phyloP scores from a whole-genome alignment of 2,113 vertebrate species.

The Aphelocoma coerulescens region DNA sequence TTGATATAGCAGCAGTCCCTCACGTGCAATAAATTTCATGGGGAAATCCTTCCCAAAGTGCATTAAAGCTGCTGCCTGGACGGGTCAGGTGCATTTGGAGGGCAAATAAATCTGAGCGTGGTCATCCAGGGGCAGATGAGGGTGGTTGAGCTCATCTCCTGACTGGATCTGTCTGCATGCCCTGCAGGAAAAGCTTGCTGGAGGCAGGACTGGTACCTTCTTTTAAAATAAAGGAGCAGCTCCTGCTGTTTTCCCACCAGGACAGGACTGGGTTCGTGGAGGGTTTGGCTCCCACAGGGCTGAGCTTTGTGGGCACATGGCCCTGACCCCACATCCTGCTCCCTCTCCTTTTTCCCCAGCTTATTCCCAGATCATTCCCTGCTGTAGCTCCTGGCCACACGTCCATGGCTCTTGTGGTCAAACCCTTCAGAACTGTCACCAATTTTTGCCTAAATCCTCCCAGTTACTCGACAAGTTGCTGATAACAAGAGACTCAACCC shows the following conservation, averaged over 20 bases:
- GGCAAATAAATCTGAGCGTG: background rate
- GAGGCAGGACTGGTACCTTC: background rate
- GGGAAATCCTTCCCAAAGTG: background rate
- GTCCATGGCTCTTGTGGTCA: background rate
- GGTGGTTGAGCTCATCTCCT: background rate
- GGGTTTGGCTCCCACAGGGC: background rate
- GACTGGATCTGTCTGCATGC: accelerated
- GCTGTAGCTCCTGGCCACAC: background rate
- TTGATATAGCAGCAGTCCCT: background rate
- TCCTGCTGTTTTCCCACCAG: background rate
- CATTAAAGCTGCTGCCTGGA: background rate
- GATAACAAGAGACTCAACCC: background rate
- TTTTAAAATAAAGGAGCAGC: background rate
- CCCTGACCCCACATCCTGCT: background rate
- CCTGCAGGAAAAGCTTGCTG: background rate
- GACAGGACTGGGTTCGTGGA: accelerated
- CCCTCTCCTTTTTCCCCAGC: background rate
- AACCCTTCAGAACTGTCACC: background rate
- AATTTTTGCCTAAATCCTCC: background rate
- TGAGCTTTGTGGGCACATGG: background rate
- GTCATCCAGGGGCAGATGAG: background rate
- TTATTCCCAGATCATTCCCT: background rate
- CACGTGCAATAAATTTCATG: background rate
- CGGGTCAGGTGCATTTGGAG: background rate
- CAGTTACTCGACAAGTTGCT: background rate